Evolutionary conservation across 2,888 invertebrate species (phyloP), one percentile per base, ranked within the genome.

Genomic region (Dolichomitus sp.): DNA sequence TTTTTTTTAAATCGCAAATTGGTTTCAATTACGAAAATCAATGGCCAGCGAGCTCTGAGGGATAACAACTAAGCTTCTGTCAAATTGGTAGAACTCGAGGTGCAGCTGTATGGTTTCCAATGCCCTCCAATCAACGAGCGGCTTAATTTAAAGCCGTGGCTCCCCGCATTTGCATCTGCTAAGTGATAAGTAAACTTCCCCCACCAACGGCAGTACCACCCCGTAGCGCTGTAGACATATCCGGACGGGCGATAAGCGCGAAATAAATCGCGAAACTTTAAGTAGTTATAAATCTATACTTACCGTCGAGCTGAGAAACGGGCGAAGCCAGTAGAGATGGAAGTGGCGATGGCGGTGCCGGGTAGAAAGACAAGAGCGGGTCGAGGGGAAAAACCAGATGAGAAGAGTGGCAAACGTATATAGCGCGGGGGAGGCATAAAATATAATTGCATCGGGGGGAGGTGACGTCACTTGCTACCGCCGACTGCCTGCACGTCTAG

Each of bases 261-360:
- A 93, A 92, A 93, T 93, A 93, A 93, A 93, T 93, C 93, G 93
- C 91, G 84, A 92, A 93, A 93, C 93, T 93, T 93, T 92, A 93
- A 93, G 93, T 91, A 93, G 93, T 93, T 93, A 93, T 93, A 93
- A 93, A 93, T 93, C 93, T 93, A 93, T 93, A 93, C 92, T 92
- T 90, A 91, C 85, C 88, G 87, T 84, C 87, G 84, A 82, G 88
- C 63, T 48, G 63, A 37, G 37, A 61, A 33, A 37, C 61, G 61
- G 19, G 61, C 37, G 61, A 11, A 19, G 37, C 61, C 19, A 37
- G 59, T 19, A n/a, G 11, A 74, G 81, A 77, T 63, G 80, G 52
- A 61, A 68, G 54, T 78, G 72, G 65, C 52, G 83, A 68, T 75
- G 80, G 82, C 50, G 75, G 69, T 63, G 63, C 75, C 33, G 72